Evolutionary conservation across 2,888 invertebrate genomes (phyloP).

Genomic region (Sesia bembeciformis): DNA sequence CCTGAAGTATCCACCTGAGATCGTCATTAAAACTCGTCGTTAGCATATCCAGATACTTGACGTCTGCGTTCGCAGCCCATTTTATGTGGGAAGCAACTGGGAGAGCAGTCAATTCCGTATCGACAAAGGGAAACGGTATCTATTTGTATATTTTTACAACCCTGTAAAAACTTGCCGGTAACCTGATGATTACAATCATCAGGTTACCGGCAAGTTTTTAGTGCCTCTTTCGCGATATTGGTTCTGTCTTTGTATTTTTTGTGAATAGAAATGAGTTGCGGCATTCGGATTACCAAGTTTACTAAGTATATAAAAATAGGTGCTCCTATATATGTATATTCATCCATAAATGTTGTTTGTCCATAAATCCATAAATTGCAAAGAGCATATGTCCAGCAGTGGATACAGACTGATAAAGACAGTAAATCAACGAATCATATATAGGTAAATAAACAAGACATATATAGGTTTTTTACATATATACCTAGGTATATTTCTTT

Average conservation of each 20-base stretch:
- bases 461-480: too few relatives aligned
- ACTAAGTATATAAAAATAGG: too few relatives aligned
- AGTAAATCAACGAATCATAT: too few relatives aligned
- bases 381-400: too few relatives aligned
- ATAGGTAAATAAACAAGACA: too few relatives aligned
- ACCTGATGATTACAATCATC: neutral
- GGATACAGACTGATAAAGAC: too few relatives aligned
- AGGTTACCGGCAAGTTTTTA: too few relatives aligned
- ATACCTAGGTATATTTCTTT: too few relatives aligned
- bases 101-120: slow-evolving; percentile 28
- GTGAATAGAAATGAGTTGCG: neutral
- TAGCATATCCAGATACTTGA: neutral
- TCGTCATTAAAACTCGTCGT: neutral
- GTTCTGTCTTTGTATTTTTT: neutral
- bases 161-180: neutral
- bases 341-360: too few relatives aligned
- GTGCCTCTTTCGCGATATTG: neutral
- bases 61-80: slow-evolving; percentile 16
- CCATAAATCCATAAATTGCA: too few relatives aligned
- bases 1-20: neutral
- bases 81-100: slow-evolving; percentile 22
- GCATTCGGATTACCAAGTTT: too few relatives aligned
- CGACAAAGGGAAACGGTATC: slow-evolving; percentile 41
- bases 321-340: too few relatives aligned
- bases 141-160: slow-evolving; percentile 27